These are phyloP conservation scores for Mola mola DNA, from an alignment of 2,113 vertebrate species.

Conservation along the genomic window DNA sequence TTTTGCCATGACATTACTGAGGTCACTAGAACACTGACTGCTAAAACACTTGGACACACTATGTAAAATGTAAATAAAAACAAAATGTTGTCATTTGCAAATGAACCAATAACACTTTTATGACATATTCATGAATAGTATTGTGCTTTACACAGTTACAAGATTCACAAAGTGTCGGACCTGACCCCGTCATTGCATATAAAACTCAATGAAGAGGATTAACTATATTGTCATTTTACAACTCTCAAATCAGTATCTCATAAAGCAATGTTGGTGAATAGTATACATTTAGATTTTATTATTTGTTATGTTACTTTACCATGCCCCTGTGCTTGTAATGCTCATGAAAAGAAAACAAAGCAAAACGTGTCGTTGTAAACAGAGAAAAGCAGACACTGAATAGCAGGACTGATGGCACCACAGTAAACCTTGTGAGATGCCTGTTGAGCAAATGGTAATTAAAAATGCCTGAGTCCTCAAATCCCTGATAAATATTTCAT, in stretches of 20 bases:
- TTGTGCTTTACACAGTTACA: no score
- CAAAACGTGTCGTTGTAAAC: constrained; percentile 19
- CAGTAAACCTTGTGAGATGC: constrained; percentile 48
- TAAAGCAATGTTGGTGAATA: no score
- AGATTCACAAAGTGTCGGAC: background rate
- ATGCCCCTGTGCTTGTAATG: constrained; percentile 5
- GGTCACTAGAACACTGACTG: no score
- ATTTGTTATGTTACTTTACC: constrained; percentile 9
- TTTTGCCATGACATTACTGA: no score
- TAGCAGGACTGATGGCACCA: constrained; percentile 30
- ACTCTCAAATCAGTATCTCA: no score
- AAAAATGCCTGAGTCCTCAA: constrained; percentile 75
- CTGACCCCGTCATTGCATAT: background rate
- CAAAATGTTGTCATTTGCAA: no score
- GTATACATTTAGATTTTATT: background rate
- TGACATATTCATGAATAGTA: no score
- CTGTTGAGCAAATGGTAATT: constrained; percentile 76
- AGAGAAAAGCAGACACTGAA: constrained; percentile 41
- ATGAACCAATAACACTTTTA: no score
- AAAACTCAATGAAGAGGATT: no score
- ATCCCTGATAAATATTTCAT: constrained; percentile 82
- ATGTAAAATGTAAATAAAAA: no score
- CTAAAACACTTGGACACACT: no score
- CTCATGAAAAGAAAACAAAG: constrained; percentile 14
- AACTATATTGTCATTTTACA: no score